Evolutionary conservation across 2,888 invertebrate genomes (phyloP).

Genomic region (Trichopoda pennipes): DNA sequence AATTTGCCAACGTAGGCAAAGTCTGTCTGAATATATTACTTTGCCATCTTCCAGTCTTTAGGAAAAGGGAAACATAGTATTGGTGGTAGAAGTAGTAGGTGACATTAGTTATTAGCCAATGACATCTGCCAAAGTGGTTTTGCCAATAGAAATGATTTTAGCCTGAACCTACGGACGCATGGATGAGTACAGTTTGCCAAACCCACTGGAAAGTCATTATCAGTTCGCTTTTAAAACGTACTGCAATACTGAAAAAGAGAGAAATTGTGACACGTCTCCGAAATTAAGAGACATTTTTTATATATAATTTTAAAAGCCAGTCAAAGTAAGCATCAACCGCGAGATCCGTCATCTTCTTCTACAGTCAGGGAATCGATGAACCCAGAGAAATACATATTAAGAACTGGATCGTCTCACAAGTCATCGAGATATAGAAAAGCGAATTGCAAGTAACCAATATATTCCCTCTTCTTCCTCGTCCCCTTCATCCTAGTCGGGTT

Average conservation of each 20-base stretch:
- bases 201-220: constrained; percentile 58
- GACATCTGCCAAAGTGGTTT: constrained; percentile 58
- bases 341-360: constrained; percentile 49
- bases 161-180: constrained; percentile 63
- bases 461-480: constrained; percentile 31
- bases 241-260: constrained; percentile 66
- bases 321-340: constrained; percentile 36
- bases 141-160: constrained; percentile 50
- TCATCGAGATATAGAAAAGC: constrained; percentile 51
- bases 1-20: constrained; percentile 35
- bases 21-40: constrained; percentile 10
- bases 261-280: constrained; percentile 64
- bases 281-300: constrained; percentile 43
- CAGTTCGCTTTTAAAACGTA: constrained; percentile 65
- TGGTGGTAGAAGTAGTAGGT: constrained; percentile 33
- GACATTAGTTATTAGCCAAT: constrained; percentile 63
- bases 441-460: constrained; percentile 39
- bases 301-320: constrained; percentile 39
- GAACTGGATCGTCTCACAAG: constrained; percentile 38
- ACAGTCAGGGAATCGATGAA: constrained; percentile 43
- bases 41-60: constrained; percentile 51
- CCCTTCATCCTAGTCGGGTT: constrained; percentile 24
- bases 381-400: constrained; percentile 44
- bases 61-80: constrained; percentile 40
- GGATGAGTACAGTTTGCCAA: constrained; percentile 46